Conservation (phyloP, 2,113 vertebrate genomes). For the Atractosteus spatula region DNA sequence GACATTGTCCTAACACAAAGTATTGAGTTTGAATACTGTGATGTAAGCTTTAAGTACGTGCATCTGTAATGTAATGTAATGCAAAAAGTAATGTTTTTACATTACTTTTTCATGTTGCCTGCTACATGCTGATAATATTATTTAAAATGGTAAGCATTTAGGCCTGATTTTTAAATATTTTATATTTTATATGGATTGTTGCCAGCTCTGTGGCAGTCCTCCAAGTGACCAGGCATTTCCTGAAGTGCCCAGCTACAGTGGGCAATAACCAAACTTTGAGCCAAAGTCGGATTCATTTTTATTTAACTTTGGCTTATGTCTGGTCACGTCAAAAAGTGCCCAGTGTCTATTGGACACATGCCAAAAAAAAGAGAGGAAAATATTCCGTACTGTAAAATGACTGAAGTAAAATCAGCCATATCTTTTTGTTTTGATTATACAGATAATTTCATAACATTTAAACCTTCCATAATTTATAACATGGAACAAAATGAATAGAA, state of each 20-base stretch:
- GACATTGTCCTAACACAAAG: background rate
- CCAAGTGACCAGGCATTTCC: constrained; percentile 56
- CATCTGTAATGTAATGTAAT: background rate
- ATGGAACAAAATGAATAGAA: too few relatives aligned
- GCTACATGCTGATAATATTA: constrained; percentile 11
- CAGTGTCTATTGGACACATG: constrained; percentile 52
- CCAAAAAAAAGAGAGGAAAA: constrained; percentile 60
- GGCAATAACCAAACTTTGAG: constrained; percentile 31
- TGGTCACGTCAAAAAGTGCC: constrained; percentile 49
- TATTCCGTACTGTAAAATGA: constrained; percentile 35
- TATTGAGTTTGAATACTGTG: background rate
- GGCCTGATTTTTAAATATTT: constrained; percentile 48
- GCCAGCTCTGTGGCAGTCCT: constrained; percentile 43
- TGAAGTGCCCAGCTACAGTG: constrained; percentile 47
- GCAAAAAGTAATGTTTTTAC: background rate
- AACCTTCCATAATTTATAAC: too few relatives aligned
- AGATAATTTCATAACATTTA: too few relatives aligned
- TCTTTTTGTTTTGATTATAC: too few relatives aligned
- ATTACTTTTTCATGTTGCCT: constrained; percentile 21
- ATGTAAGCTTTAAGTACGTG: background rate
- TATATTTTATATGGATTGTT: constrained; percentile 26
- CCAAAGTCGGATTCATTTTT: constrained; percentile 48
- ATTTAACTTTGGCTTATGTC: constrained; percentile 19
- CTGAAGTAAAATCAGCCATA: too few relatives aligned
- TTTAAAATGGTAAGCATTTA: constrained; percentile 10